phyloP scores from a whole-genome alignment of 2,113 vertebrate species.

The Malurus elegans region DNA sequence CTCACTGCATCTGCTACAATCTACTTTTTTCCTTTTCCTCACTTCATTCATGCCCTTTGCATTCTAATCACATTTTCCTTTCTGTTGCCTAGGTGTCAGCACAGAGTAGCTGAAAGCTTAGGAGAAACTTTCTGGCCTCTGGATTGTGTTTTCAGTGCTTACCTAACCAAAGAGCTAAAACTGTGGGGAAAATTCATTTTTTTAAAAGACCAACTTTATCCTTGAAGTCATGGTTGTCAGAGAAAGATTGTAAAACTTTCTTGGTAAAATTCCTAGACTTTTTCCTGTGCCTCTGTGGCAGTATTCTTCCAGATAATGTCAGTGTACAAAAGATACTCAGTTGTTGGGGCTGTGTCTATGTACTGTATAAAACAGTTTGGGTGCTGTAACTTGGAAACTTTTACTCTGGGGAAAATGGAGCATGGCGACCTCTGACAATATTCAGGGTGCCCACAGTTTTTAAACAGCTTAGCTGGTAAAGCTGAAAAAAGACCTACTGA shows the following conservation, averaged over 20 bases:
- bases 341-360: neutral
- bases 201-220: neutral
- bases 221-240: neutral
- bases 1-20: neutral
- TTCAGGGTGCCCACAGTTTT: neutral
- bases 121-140: slow-evolving; percentile 23
- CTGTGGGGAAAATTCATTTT: neutral
- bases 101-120: slow-evolving; percentile 2
- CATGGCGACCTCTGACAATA: neutral
- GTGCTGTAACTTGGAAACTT: neutral
- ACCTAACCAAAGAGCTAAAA: slow-evolving; percentile 12
- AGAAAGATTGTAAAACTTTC: neutral
- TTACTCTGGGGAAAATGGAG: neutral
- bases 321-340: neutral
- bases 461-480: neutral
- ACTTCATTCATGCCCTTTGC: slow-evolving; percentile 17
- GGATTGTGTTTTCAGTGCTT: slow-evolving; percentile 13
- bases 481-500: neutral
- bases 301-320: neutral
- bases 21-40: slow-evolving; percentile 25
- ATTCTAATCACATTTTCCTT: slow-evolving; percentile 58
- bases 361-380: neutral
- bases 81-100: slow-evolving; percentile 51
- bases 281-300: neutral
- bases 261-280: neutral